Conservation (phyloP, 2,888 invertebrate species). For the Ypsolopha scabrella region DNA sequence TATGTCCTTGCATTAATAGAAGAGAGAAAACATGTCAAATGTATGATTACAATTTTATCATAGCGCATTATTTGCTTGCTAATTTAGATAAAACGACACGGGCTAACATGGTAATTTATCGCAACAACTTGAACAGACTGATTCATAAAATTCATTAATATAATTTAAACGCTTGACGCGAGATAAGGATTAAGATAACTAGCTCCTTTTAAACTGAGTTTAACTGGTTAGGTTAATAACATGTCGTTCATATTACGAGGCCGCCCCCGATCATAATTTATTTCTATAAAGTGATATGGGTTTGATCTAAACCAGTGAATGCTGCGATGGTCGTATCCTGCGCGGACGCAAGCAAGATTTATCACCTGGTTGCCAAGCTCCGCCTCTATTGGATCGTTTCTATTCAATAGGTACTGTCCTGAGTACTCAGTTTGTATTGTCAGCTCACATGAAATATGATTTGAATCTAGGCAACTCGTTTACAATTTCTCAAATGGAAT, state of each 20-base stretch:
- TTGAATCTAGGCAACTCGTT: not conserved
- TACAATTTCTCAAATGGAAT: not conserved
- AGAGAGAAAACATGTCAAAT: too few relatives aligned
- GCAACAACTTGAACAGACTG: too few relatives aligned
- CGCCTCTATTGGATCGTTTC: not conserved
- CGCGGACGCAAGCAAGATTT: conserved; percentile 1
- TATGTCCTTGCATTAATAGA: too few relatives aligned
- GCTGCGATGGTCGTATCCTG: conserved; percentile 4
- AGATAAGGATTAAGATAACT: not conserved
- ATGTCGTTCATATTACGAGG: conserved; percentile 12
- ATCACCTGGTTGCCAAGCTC: conserved; percentile 3
- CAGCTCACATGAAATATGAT: too few relatives aligned
- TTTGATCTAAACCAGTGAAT: conserved; percentile 10
- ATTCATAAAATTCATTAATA: too few relatives aligned
- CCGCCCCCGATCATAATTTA: conserved; percentile 39
- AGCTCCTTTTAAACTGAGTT: not conserved
- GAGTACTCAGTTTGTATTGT: not conserved
- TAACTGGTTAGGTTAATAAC: conserved; percentile 10
- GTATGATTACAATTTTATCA: too few relatives aligned
- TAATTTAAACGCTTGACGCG: not conserved
- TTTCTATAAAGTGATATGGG: conserved; percentile 36
- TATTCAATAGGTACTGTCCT: not conserved
- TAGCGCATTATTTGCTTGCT: too few relatives aligned
- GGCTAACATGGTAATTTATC: too few relatives aligned
- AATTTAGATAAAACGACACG: too few relatives aligned